Conservation (phyloP, 2,797 vertebrate species). For the Myoxocephalus aenaeus region DNA sequence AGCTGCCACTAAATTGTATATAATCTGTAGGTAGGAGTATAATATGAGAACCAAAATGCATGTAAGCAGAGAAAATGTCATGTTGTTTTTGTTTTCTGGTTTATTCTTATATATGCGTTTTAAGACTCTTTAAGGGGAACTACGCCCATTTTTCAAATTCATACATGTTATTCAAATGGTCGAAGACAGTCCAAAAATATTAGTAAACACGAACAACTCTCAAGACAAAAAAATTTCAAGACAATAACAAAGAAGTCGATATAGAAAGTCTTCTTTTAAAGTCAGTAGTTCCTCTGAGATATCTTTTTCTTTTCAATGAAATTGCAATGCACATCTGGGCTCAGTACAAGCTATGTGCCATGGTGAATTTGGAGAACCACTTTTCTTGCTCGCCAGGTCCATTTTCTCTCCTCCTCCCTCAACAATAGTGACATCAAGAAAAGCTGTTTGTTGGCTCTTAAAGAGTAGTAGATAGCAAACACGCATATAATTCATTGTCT, state of each 20-base stretch:
- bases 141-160: not conserved
- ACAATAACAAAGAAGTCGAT: not conserved
- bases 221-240: not conserved
- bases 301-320: constrained; percentile 1
- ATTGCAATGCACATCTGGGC: not conserved
- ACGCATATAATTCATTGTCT: constrained; percentile 11
- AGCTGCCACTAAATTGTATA: constrained; percentile 26
- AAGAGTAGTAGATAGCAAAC: not conserved
- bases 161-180: not conserved
- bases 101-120: not conserved
- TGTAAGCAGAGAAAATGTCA: constrained; percentile 10
- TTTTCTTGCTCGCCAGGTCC: not conserved
- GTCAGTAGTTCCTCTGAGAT: not conserved
- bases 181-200: not conserved
- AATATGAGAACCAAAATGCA: not conserved
- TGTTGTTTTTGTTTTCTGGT: constrained; percentile 7
- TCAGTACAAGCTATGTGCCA: constrained; percentile 3
- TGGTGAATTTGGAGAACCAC: constrained; percentile 8
- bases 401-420: not conserved
- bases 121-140: not conserved
- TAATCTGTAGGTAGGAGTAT: constrained; percentile 9
- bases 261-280: not conserved
- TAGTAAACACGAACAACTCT: not conserved
- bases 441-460: not conserved
- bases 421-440: not conserved